Evolutionary conservation across 64 coral and sea anemone species (phyloP).

Genomic region (Montipora foliosa): DNA sequence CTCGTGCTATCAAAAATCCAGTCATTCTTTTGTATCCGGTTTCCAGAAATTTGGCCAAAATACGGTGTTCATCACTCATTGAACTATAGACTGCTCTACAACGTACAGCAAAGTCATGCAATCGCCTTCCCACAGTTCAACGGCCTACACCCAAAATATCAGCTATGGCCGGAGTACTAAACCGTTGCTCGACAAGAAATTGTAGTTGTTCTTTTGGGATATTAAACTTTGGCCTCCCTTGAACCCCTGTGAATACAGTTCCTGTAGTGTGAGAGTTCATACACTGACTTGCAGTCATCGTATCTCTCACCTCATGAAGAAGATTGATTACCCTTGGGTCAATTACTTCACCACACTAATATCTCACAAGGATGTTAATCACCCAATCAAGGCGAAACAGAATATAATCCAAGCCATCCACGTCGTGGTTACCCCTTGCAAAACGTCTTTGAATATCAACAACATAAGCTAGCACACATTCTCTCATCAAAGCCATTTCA

Average conservation of each 20-base stretch:
- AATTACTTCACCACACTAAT: neutral
- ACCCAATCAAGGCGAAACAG: no score
- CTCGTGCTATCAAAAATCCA: constrained; percentile 26
- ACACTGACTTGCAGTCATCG: constrained; percentile 8
- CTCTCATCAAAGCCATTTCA: no score
- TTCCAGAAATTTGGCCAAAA: constrained; percentile 39
- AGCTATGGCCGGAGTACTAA: constrained; percentile 53
- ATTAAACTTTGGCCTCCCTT: constrained; percentile 53
- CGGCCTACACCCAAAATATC: constrained; percentile 39
- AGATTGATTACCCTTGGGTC: constrained; percentile 29
- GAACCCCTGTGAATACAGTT: constrained; percentile 46
- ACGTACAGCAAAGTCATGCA: constrained; percentile 39
- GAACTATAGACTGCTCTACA: constrained; percentile 27
- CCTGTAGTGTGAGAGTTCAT: neutral
- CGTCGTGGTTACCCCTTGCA: no score
- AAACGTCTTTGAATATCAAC: no score
- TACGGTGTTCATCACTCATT: constrained; percentile 50
- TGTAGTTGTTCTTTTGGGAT: constrained; percentile 11
- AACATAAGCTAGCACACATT: no score
- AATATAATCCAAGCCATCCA: no score
- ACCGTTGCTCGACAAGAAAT: constrained; percentile 51
- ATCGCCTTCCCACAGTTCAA: neutral
- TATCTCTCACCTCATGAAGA: constrained; percentile 44
- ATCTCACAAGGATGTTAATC: constrained; percentile 38
- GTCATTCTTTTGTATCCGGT: constrained; percentile 57